Conservation (phyloP, 2,797 vertebrate species). For the Sciaenops ocellatus region DNA sequence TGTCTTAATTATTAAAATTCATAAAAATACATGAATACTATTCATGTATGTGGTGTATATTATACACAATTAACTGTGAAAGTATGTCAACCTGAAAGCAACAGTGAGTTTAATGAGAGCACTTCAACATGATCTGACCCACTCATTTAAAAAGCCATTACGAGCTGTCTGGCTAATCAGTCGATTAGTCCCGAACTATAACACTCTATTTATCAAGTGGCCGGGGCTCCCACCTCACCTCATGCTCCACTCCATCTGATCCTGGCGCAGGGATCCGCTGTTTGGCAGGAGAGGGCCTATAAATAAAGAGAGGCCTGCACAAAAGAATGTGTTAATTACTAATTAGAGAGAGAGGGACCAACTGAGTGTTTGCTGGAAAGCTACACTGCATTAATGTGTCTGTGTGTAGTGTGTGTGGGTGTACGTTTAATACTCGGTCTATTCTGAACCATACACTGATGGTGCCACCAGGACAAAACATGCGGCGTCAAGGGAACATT, state of each 20-base stretch:
- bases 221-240: conserved; percentile 60
- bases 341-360: conserved; percentile 81
- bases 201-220: conserved; percentile 60
- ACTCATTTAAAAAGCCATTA: conserved; percentile 63
- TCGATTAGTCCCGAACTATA: conserved; percentile 63
- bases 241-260: conserved; percentile 83
- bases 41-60: neutral
- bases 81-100: conserved; percentile 11
- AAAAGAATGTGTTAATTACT: conserved; percentile 87
- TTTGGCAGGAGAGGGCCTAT: conserved; percentile 85
- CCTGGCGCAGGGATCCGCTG: conserved; percentile 85
- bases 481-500: conserved; percentile 52
- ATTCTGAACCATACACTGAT: conserved; percentile 53
- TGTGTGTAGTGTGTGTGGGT: conserved; percentile 28
- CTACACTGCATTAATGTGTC: conserved; percentile 39
- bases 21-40: neutral
- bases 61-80: conserved; percentile 19
- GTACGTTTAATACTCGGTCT: conserved; percentile 31
- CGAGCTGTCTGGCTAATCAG: conserved; percentile 62
- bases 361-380: conserved; percentile 68
- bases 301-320: conserved; percentile 83
- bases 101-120: conserved; percentile 44
- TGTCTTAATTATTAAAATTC: neutral
- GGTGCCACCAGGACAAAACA: conserved; percentile 61
- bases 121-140: conserved; percentile 53